Evolutionary conservation across 2,797 vertebrate genomes (phyloP).

Genomic region (Liasis olivaceus): DNA sequence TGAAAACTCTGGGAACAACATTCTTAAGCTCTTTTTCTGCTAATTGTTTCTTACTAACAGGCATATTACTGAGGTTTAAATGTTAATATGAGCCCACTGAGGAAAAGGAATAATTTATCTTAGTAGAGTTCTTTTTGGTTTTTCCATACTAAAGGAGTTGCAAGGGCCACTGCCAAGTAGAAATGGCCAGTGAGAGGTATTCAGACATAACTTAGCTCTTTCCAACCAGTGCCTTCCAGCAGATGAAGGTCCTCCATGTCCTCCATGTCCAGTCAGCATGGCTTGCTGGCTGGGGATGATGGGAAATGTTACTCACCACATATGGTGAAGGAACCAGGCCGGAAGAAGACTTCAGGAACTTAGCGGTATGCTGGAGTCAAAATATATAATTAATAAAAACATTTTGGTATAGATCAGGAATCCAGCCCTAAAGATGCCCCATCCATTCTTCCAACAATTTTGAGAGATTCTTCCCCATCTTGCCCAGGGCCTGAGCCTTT

Average conservation of each 20-base stretch:
- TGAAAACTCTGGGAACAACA: conserved; percentile 7
- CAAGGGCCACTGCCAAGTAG: background rate
- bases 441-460: background rate
- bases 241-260: background rate
- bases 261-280: background rate
- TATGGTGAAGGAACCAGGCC: background rate
- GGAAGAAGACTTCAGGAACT: background rate
- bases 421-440: background rate
- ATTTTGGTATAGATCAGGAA: background rate
- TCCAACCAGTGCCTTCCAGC: background rate
- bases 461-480: background rate
- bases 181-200: background rate
- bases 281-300: background rate
- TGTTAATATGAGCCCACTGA: background rate
- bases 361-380: background rate
- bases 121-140: background rate
- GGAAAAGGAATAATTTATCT: background rate
- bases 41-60: background rate
- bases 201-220: background rate
- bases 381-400: background rate
- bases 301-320: background rate
- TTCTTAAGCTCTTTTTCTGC: background rate
- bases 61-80: background rate
- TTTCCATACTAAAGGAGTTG: background rate
- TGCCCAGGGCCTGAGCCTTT: background rate